A percentile compares a stretch with the other conserved stretches of the same genome.
These are phyloP conservation scores for Leptogaster cylindrica DNA, from an alignment of 2,888 invertebrate species.

Conservation along the genomic window DNA sequence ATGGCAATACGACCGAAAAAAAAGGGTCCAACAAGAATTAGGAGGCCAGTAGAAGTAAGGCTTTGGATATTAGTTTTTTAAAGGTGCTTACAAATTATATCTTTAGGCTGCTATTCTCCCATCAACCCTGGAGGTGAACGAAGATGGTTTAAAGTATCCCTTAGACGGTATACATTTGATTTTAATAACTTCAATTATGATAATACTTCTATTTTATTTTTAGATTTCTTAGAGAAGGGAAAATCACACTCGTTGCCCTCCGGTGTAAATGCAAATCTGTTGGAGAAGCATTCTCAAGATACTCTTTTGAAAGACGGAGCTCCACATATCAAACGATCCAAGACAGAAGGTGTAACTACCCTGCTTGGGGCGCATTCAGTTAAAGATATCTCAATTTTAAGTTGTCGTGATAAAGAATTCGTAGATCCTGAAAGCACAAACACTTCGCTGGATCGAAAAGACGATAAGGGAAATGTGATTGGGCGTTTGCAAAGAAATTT, in stretches of 20 bases:
- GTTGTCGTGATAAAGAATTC: constrained; percentile 12
- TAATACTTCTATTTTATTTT: constrained; percentile 26
- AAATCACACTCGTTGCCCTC: constrained; percentile 60
- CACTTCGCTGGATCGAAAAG: constrained; percentile 47
- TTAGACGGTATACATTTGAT: constrained; percentile 64
- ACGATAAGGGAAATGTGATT: constrained; percentile 68
- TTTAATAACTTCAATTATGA: neutral
- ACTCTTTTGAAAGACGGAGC: constrained; percentile 37
- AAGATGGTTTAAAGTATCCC: constrained; percentile 71
- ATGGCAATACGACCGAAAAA: constrained; percentile 78
- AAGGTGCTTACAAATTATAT: neutral
- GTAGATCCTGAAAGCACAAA: neutral
- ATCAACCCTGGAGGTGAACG: constrained; percentile 79
- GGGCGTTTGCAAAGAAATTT: constrained; percentile 73
- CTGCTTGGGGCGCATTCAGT: constrained; percentile 43
- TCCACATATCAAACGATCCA: constrained; percentile 48
- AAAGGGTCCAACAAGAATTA: constrained; percentile 74
- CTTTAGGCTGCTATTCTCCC: constrained; percentile 66
- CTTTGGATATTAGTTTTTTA: neutral
- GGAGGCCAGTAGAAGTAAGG: constrained; percentile 66
- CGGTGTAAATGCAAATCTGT: constrained; percentile 54
- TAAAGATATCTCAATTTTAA: constrained; percentile 36
- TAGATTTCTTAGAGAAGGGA: constrained; percentile 51
- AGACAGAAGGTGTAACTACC: constrained; percentile 48
- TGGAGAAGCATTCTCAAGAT: constrained; percentile 51